A percentile compares a stretch with the other conserved stretches of the same genome.
Evolutionary conservation across 2,888 invertebrate species (phyloP).

Genomic region (Tetragonula carbonaria): DNA sequence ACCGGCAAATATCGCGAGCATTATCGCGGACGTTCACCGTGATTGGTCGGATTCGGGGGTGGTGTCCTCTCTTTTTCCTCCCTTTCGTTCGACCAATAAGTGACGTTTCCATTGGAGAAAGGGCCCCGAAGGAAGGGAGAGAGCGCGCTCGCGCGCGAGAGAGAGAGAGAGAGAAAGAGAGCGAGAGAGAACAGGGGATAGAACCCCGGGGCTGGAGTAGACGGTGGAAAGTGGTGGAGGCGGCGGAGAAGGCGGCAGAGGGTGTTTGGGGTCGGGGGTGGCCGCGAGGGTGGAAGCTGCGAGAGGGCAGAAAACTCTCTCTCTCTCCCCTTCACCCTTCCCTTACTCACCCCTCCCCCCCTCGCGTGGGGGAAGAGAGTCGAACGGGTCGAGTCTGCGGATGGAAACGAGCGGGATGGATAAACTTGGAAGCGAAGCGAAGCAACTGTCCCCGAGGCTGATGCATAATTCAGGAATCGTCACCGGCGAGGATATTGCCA

Average conservation of each 20-base stretch:
- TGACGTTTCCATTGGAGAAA: conserved; percentile 75
- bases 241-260: conserved; percentile 25
- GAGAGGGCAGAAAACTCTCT: conserved; percentile 65
- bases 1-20: conserved; percentile 62
- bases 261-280: conserved; percentile 31
- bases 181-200: conserved; percentile 11
- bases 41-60: conserved; percentile 72
- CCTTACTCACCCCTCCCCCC: no score
- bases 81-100: conserved; percentile 74
- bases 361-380: conserved; percentile 61
- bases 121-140: conserved; percentile 52
- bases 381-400: conserved; percentile 64
- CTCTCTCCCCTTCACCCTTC: no score
- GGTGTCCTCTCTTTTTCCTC: conserved; percentile 70
- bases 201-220: conserved; percentile 4
- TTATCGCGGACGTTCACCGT: conserved; percentile 65
- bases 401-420: conserved; percentile 80
- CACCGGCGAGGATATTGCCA: conserved; percentile 84
- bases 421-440: conserved; percentile 84
- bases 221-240: conserved; percentile 26
- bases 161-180: not conserved
- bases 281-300: conserved; percentile 42
- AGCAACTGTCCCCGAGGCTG: conserved; percentile 83
- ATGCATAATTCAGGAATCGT: conserved; percentile 84
- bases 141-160: not conserved